Base-by-base conservation (phyloP, 2,113 vertebrate species). In the Ophiodon elongatus region DNA sequence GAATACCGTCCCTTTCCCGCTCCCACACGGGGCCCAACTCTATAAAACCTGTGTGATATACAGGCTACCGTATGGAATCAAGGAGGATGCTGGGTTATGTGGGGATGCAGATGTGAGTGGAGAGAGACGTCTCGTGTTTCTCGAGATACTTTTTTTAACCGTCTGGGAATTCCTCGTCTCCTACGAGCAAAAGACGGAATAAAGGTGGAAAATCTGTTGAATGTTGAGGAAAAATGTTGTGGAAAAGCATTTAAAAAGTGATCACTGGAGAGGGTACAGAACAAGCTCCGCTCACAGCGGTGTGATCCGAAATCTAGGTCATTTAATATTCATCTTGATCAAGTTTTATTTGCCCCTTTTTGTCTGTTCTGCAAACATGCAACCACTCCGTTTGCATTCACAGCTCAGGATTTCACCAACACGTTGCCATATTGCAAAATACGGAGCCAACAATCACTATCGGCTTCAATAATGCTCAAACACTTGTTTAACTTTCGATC, bases 171-270 rank as follows among this genome's bases (percentile, higher is more conserved):
- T 86, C 73, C 73, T 73, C 23, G 54, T 82, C 83, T 88, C 81
- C 76, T 60, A 35, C 6, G 63, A 72, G 64, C 84, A 60, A 78
- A 84, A 27, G 54, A 71, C 52, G n/a, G 50, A 74, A 82, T 79
- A 68, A 84, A 76, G 84, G 78, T 90, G 85, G 83, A 91, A 92
- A 86, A 87, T 82, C 52, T 82, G 77, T 87, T 75, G 45, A 83
- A 87, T 67, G 88, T 60, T 77, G 66, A 84, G 86, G 76, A 71
- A 83, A 80, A 86, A 23, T 83, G 62, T 83, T 76, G 80, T 80
- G 90, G 88, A 88, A 83, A 87, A 90, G 47, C 63, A 77, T 73
- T 89, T 78, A 73, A 82, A 73, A 73, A 78, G 79, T 35, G 65
- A 13, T 76, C 19, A 27, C 25, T 73, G 77, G 76, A 82, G 79